Conservation (phyloP, 2,888 invertebrate species). For the Drosophila pseudotalamancana region DNA sequence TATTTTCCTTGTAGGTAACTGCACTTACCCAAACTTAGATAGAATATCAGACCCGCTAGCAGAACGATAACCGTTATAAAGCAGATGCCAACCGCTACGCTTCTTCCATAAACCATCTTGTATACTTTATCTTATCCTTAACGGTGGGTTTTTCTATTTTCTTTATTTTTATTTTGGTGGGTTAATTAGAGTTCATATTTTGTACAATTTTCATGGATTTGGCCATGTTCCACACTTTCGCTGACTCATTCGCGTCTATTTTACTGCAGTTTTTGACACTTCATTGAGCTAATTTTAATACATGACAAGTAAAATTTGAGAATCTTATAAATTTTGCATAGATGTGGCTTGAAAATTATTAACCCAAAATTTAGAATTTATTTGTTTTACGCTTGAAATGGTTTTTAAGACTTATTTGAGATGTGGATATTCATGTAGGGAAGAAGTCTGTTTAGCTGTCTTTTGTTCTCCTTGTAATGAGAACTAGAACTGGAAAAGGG, state of each 20-base stretch:
- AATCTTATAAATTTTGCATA: not conserved
- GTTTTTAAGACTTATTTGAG: constrained; percentile 3
- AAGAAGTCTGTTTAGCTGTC: not conserved
- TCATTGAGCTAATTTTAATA: constrained; percentile 52
- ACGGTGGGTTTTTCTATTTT: constrained; percentile 37
- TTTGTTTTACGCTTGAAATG: constrained; percentile 33
- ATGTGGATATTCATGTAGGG: too few relatives aligned
- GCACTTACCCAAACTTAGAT: constrained; percentile 83
- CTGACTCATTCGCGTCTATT: constrained; percentile 28
- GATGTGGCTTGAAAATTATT: not conserved
- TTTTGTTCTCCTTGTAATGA: too few relatives aligned
- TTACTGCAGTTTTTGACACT: constrained; percentile 48
- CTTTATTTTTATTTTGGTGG: constrained; percentile 27
- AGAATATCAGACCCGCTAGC: constrained; percentile 82
- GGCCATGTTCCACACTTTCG: constrained; percentile 31
- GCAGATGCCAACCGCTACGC: constrained; percentile 82
- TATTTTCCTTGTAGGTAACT: too few relatives aligned
- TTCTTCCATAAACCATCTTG: constrained; percentile 82
- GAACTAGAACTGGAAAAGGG: too few relatives aligned
- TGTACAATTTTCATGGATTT: constrained; percentile 11
- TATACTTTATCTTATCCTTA: constrained; percentile 30
- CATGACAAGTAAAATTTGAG: not conserved
- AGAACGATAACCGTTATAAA: constrained; percentile 79
- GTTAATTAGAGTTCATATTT: constrained; percentile 66
- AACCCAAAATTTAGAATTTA: not conserved